A percentile compares a stretch with the other conserved stretches of the same genome.
Evolutionary conservation across 2,113 vertebrate species (phyloP).

Genomic region (Amazona vittata): DNA sequence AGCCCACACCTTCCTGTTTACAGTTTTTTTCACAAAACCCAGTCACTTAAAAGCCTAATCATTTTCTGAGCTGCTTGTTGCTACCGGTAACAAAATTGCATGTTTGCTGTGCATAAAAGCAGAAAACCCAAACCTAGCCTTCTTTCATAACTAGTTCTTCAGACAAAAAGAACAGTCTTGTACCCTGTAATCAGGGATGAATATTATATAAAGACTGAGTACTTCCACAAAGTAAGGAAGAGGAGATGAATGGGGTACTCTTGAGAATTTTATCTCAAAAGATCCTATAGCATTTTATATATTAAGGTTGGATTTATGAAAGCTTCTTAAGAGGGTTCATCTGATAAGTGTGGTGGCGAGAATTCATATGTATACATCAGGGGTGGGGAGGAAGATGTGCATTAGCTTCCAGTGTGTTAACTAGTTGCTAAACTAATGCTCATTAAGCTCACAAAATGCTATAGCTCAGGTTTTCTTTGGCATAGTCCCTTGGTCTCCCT

Average conservation of each 20-base stretch:
- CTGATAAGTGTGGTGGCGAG: background rate
- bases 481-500: background rate
- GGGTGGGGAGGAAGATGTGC: background rate
- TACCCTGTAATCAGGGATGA: slow-evolving; percentile 12
- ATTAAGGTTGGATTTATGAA: background rate
- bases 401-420: background rate
- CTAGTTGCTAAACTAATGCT: background rate
- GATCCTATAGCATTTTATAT: background rate
- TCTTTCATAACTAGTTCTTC: slow-evolving; percentile 26
- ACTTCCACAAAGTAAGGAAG: slow-evolving; percentile 13
- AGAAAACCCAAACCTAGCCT: slow-evolving; percentile 31
- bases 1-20: slow-evolving; percentile 51
- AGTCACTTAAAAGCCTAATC: slow-evolving; percentile 23
- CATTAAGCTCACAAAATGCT: background rate
- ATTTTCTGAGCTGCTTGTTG: slow-evolving; percentile 28
- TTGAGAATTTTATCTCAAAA: background rate
- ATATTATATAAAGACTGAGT: background rate
- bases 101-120: slow-evolving; percentile 38
- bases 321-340: background rate
- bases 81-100: slow-evolving; percentile 42
- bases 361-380: background rate
- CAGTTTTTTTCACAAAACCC: background rate
- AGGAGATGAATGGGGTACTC: background rate
- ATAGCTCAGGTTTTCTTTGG: background rate
- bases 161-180: background rate